Conservation (phyloP, 2,113 vertebrate species). For the Cryptotis parvus region DNA sequence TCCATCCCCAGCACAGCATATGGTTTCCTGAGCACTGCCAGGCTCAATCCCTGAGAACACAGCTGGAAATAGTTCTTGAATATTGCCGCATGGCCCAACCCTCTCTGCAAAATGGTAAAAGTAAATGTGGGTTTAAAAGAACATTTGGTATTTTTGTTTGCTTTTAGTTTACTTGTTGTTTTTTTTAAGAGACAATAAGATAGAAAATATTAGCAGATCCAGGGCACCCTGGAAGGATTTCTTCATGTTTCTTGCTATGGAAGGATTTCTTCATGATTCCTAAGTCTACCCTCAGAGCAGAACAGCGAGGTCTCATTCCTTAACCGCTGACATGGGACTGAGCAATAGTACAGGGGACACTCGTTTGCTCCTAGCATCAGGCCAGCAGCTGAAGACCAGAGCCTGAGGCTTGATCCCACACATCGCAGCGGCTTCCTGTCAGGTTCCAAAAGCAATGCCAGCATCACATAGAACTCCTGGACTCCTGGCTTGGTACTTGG, state of each 20-base stretch:
- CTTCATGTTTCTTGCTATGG: too few species aligned
- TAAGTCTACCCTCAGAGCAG: neutral
- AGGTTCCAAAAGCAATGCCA: neutral
- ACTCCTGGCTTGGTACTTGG: neutral
- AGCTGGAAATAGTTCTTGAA: too few species aligned
- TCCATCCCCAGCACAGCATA: too few species aligned
- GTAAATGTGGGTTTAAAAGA: too few species aligned
- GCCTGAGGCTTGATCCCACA: neutral
- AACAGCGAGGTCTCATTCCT: neutral
- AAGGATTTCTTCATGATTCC: neutral
- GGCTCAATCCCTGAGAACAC: too few species aligned
- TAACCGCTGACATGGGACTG: neutral
- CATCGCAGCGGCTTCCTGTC: neutral
- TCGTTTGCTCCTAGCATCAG: neutral
- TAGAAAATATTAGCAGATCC: neutral
- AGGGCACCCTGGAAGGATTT: neutral
- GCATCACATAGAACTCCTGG: slow-evolving; percentile 11
- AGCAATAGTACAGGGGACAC: fast-evolving
- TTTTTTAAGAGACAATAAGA: neutral
- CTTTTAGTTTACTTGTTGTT: too few species aligned
- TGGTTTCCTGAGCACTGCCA: too few species aligned
- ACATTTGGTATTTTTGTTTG: too few species aligned
- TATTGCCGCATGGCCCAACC: too few species aligned
- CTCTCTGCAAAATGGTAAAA: too few species aligned
- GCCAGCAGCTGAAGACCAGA: neutral